Evolutionary conservation across 2,113 vertebrate genomes (phyloP), one percentile per base, ranked within the genome.

Genomic region (Progne subis): DNA sequence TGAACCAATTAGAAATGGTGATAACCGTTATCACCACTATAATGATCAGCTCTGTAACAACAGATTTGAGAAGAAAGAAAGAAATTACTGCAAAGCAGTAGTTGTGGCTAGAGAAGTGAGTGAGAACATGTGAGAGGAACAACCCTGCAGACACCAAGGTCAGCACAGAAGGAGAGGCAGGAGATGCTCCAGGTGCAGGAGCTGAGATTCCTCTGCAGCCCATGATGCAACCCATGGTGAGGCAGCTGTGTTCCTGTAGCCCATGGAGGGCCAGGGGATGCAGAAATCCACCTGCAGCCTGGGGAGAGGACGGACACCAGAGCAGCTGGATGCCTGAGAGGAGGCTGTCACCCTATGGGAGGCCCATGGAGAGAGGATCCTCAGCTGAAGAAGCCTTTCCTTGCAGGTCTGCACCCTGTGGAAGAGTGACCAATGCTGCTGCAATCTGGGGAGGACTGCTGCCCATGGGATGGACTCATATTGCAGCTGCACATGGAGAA

Each of bases 171-270:
- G 13, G 31, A 76, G 7, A 2, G 11, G 8, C 17, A 32, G 37
- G 44, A 44, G 13, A 5, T 68, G 37, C 20, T 20, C 7, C 44
- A 76, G 13, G 16, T 6, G 20, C 43, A 1, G 1, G 13, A 67
- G 11, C 5, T 59, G 25, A 5, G 43, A 86, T 43, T 34, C 17
- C 71, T 3, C 24, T 57, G 34, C 24, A 67, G 29, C 1, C 32
- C 1, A 0, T 11, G 39, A 47, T 25, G 16, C 5, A 83, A n/a
- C 0, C 7, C 41, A 16, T 12, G 43, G 43, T 24, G 82, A 49
- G 1, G 34, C 14, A 41, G 28, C 15, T 47, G 41, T 65, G 50
- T 6, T 18, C 23, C 9, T 28, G 23, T 18, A 74, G 29, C 59
- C 43, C 43, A 16, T 6, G 60, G 50, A 34, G 32, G 5, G 6